Conservation (phyloP, 2,888 invertebrate genomes). For the Zootermopsis nevadensis region DNA sequence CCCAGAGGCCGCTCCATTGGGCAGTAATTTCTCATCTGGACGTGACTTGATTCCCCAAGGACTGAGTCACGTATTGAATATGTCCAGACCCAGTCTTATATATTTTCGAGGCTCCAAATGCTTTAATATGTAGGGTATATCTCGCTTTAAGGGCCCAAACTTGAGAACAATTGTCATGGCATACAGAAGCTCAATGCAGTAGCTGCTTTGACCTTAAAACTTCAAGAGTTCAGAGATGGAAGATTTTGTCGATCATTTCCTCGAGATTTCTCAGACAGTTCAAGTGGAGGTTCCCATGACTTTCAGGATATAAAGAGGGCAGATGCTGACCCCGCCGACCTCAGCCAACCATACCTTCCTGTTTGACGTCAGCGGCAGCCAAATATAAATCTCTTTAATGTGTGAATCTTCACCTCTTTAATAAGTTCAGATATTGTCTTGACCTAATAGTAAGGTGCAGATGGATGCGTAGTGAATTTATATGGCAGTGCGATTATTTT, state of each 20-base stretch:
- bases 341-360: not conserved
- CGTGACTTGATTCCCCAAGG: too few relatives aligned
- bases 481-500: too few relatives aligned
- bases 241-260: not conserved
- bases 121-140: too few relatives aligned
- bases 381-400: not conserved
- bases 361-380: not conserved
- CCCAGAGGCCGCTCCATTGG: too few relatives aligned
- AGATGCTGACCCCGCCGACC: slow-evolving; percentile 2
- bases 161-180: too few relatives aligned
- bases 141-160: too few relatives aligned
- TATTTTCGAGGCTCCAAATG: too few relatives aligned
- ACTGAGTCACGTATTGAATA: too few relatives aligned
- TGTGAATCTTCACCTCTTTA: not conserved
- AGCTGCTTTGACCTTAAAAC: not conserved
- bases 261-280: not conserved
- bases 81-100: too few relatives aligned
- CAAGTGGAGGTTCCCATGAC: slow-evolving; percentile 31
- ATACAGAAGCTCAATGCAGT: too few relatives aligned
- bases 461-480: not conserved
- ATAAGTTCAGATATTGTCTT: not conserved
- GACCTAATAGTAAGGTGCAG: not conserved
- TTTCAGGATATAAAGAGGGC: slow-evolving; percentile 34
- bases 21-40: too few relatives aligned
- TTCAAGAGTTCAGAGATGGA: too few relatives aligned